Base-by-base conservation (phyloP, 2,888 invertebrate genomes). In the Caenorhabditis virilis region DNA sequence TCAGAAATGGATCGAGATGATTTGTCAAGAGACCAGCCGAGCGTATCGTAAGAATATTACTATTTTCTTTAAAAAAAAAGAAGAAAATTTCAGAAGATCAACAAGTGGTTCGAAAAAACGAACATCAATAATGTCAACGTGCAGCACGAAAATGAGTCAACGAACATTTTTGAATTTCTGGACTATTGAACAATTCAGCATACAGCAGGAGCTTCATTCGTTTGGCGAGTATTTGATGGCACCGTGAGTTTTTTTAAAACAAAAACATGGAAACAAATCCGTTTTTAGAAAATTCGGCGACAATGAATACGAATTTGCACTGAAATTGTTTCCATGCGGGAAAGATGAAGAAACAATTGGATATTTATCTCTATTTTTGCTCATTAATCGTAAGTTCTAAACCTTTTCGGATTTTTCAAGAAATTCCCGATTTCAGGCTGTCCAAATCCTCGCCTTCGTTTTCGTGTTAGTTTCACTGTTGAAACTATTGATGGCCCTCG, bases 261-360 rank as follows among this genome's bases (percentile, higher is more conserved):
- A n/a, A n/a, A n/a, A n/a, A n/a, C n/a, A n/a, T n/a, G n/a, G n/a
- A n/a, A n/a, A n/a, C n/a, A n/a, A n/a, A n/a, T n/a, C n/a, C n/a
- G n/a, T n/a, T 42, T 60, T 20, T 55, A 71, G 70, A 5, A 49
- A 47, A 11, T 78, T 78, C 38, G 77, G 76, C 23, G 58, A 73
- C 43, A 47, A 38, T 3, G 50, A 60, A 2, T 73, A 75, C 42
- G 62, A 66, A 38, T 78, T 78, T 43, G 53, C 45, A 18, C 52
- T 78, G 52, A 71, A 73, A 38, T 57, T 78, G 11, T 78, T 74
- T 52, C 78, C 78, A 11, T 54, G 54, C 18, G 78, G 78, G 20
- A 77, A 77, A 52, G 78, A 78, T 38, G 76, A 77, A 13, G 78
- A 75, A 15, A 77, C 74, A 43, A 41, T 64, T 18, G 74, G 73